A percentile compares a stretch with the other conserved stretches of the same genome.
Evolutionary conservation across 92 coral and sea anemone genomes (phyloP).

Genomic region (Phenganax stokvisi): DNA sequence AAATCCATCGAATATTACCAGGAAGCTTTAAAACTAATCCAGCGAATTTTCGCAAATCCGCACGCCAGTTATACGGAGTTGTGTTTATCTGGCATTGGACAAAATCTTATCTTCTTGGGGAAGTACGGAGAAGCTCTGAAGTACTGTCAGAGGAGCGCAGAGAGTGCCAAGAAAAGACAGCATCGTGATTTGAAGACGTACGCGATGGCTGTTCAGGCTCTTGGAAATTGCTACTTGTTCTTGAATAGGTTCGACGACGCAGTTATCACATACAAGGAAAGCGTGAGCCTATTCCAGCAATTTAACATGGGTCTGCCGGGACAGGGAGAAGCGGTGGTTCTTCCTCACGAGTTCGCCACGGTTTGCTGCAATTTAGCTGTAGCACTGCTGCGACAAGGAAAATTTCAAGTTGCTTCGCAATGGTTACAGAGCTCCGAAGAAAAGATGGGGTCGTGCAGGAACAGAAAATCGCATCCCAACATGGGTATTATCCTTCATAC

Average conservation of each 20-base stretch:
- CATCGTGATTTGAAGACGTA: not conserved
- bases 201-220: not conserved
- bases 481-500: slow-evolving; percentile 4
- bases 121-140: not conserved
- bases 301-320: not conserved
- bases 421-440: not conserved
- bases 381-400: not conserved
- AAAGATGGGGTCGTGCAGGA: not conserved
- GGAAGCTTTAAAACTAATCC: slow-evolving; percentile 1
- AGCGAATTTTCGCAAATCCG: not conserved
- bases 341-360: not conserved
- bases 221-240: not conserved
- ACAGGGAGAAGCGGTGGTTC: not conserved
- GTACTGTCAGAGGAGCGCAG: not conserved
- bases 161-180: not conserved
- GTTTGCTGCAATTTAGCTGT: slow-evolving; percentile 4
- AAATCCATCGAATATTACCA: not conserved
- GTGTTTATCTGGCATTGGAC: slow-evolving; percentile 1
- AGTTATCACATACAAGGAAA: not conserved
- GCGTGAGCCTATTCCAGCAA: not conserved
- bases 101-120: not conserved
- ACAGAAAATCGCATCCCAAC: not conserved
- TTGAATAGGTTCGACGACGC: not conserved
- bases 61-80: slow-evolving; percentile 2
- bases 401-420: not conserved